A percentile compares a stretch with the other conserved stretches of the same genome.
Evolutionary conservation across 1,140 invertebrate species (phyloP).

Genomic region (Zaprionus taronus): DNA sequence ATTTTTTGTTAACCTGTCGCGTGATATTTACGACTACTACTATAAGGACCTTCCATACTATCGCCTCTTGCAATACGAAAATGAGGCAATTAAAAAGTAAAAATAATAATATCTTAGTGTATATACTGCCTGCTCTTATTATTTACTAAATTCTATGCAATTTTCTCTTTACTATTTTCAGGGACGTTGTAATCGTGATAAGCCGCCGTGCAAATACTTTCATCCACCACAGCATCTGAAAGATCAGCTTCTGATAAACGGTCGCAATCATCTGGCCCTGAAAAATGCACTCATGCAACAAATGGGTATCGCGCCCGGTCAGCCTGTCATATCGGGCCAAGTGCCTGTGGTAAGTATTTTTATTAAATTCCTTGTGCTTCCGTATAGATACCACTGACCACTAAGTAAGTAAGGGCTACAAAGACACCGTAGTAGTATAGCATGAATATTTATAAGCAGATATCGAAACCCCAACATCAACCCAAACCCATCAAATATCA

Average conservation of each 20-base stretch:
- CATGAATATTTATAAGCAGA: slow-evolving; percentile 77
- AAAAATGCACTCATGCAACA: slow-evolving; percentile 98
- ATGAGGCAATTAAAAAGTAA: no score
- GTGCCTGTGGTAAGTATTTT: slow-evolving; percentile 94
- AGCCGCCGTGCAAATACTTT: slow-evolving; percentile 99
- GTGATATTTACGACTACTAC: neutral
- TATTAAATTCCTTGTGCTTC: slow-evolving; percentile 62
- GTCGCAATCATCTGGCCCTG: slow-evolving; percentile 98
- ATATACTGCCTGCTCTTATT: no score
- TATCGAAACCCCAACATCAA: slow-evolving; percentile 9
- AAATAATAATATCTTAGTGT: no score
- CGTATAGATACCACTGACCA: slow-evolving; percentile 1
- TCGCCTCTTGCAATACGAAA: no score
- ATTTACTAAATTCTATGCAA: slow-evolving; percentile 11
- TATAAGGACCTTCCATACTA: no score
- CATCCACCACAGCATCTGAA: slow-evolving; percentile 99
- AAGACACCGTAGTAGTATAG: slow-evolving; percentile 36
- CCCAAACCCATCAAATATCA: slow-evolving; percentile 20
- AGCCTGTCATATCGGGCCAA: slow-evolving; percentile 94
- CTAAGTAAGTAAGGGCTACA: slow-evolving; percentile 2
- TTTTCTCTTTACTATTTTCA: slow-evolving; percentile 86
- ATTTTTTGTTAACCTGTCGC: neutral
- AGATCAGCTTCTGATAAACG: slow-evolving; percentile 99
- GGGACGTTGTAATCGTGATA: slow-evolving; percentile 99
- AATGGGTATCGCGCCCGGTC: slow-evolving; percentile 95